Base-by-base conservation (phyloP, 1,140 invertebrate genomes). In the Drosophila azteca region DNA sequence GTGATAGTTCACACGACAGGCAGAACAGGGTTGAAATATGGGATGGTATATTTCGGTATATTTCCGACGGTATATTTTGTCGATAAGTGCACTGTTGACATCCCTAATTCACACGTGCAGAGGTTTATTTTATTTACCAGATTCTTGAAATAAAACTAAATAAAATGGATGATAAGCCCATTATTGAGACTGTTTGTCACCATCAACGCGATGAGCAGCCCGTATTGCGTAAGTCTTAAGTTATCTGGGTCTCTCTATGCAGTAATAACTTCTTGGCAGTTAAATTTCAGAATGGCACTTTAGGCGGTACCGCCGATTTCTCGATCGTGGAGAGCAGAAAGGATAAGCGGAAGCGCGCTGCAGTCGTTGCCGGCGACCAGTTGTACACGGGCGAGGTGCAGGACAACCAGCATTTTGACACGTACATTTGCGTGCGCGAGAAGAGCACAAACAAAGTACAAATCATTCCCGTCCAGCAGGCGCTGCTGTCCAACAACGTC, bases 271-370 rank as follows among this genome's bases (percentile, higher is more conserved):
- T 1, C 4, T n/a, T 39, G 35, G 7, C 22, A 91, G 90, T 91
- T 3, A 80, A 82, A 57, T 91, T 91, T 43, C 90, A 91, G 73
- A 91, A 91, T 60, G 90, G 90, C 9, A 59, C 73, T 2, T 43
- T 91, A 2, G 64, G 57, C 0, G 62, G 58, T 17, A 51, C 35
- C 6, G 85, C 50, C 0, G 54, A 82, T 4, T 91, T 76, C 41
- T 54, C 49, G n/a, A 15, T 51, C 6, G 39, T 71, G 15, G 64
- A 77, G 20, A 61, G 35, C 22, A 49, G 45, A 13, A 39, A 55
- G 3, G 62, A 68, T 13, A 13, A 17, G 3, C 61, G 58, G 6
- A 85, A 77, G 35, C 51, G 61, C 2, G 87, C 80, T 2, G 2
- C 89, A 3, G 49, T 91, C 2, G 51, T 60, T 24, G 75, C 87